These are phyloP conservation scores for Champsocephalus esox DNA, from an alignment of 2,797 vertebrate genomes.

Conservation along the genomic window DNA sequence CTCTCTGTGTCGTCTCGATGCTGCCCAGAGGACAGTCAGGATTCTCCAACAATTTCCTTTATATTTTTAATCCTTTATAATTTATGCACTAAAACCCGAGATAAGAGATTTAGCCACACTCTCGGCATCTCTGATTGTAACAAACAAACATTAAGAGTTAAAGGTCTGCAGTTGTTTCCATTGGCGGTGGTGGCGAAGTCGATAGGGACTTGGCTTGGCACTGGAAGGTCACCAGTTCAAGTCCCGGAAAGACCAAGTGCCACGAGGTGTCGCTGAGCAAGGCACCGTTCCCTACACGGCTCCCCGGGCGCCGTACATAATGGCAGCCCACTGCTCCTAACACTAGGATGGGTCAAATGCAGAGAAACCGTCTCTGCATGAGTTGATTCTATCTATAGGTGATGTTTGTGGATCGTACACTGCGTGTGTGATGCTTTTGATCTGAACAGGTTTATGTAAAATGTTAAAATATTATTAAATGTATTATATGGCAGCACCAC, in stretches of 20 bases:
- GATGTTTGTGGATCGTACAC: constrained; percentile 1
- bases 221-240: no score
- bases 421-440: constrained; percentile 18
- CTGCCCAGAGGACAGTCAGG: constrained; percentile 1
- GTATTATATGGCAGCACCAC: constrained; percentile 23
- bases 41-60: constrained; percentile 17
- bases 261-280: no score
- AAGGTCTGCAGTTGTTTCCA: constrained; percentile 37
- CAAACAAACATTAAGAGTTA: constrained; percentile 27
- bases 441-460: constrained; percentile 21
- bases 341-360: no score
- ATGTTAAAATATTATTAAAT: constrained; percentile 10
- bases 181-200: background rate
- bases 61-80: constrained; percentile 11
- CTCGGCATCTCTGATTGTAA: constrained; percentile 16
- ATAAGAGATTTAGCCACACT: constrained; percentile 4
- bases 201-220: no score
- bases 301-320: no score
- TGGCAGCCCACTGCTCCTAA: no score
- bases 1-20: constrained; percentile 20
- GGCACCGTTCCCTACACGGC: no score
- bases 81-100: background rate
- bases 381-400: background rate
- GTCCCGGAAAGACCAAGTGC: no score
- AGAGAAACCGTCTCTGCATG: no score